A percentile compares a stretch with the other conserved stretches of the same genome.
phyloP scores from a whole-genome alignment of 2,797 vertebrate species.

The Sebastes diaconus region DNA sequence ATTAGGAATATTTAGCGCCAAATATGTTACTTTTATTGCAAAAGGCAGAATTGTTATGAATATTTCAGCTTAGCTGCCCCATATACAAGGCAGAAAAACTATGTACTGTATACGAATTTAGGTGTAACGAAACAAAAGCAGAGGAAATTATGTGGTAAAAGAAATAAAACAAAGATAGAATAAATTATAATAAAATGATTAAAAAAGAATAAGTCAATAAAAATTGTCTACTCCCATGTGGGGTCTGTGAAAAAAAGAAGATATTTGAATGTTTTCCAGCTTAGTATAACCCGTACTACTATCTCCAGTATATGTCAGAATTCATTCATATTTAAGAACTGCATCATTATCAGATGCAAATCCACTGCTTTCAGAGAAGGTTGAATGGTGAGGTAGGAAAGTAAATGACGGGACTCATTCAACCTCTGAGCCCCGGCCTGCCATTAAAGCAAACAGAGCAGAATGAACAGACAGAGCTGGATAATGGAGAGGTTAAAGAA shows the following conservation, averaged over 20 bases:
- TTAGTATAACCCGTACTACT: neutral
- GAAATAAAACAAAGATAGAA: neutral
- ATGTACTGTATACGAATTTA: neutral
- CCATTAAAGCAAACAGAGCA: slow-evolving; percentile 44
- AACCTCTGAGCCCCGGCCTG: neutral
- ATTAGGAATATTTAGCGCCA: too few relatives aligned
- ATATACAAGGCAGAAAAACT: neutral
- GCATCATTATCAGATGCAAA: neutral
- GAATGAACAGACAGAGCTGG: slow-evolving; percentile 30
- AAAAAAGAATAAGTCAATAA: neutral
- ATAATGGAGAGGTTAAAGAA: slow-evolving; percentile 35
- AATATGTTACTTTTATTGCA: too few relatives aligned
- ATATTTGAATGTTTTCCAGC: neutral
- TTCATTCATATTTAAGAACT: neutral
- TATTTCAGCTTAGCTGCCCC: too few relatives aligned
- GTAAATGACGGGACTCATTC: neutral
- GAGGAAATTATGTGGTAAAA: neutral
- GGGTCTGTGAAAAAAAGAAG: neutral
- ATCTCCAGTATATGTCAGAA: neutral
- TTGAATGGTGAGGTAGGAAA: neutral
- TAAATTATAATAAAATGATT: neutral
- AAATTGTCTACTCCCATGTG: neutral
- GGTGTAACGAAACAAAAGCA: neutral
- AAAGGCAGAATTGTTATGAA: too few relatives aligned
- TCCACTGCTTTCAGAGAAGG: slow-evolving; percentile 1